phyloP scores from a whole-genome alignment of 2,797 vertebrate genomes.

The Brachyrhaphis roseni region DNA sequence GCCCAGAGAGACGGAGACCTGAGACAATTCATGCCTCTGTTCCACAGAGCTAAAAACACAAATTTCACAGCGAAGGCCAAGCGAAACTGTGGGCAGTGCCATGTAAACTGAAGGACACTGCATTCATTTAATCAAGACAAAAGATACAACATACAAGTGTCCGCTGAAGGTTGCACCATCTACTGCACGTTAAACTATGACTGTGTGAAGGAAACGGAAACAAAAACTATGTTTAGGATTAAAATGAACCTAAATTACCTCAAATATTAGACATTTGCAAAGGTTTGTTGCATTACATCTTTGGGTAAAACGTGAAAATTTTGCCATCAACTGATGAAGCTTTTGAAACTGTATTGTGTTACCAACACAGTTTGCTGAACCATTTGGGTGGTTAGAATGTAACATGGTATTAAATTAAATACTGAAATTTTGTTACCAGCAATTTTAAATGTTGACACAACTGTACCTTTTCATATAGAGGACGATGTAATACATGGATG shows the following conservation, averaged over 20 bases:
- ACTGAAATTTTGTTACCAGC: neutral
- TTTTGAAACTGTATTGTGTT: neutral
- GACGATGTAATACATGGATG: neutral
- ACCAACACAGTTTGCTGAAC: neutral
- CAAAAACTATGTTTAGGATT: neutral
- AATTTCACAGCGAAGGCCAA: slow-evolving; percentile 18
- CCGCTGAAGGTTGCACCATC: neutral
- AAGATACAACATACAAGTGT: neutral
- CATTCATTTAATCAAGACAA: slow-evolving; percentile 21
- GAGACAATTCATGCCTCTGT: slow-evolving; percentile 48
- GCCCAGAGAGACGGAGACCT: slow-evolving; percentile 60
- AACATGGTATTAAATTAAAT: neutral
- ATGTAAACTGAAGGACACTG: neutral
- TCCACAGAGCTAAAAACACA: slow-evolving; percentile 39
- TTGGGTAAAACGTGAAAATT: neutral
- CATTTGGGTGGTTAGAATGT: neutral
- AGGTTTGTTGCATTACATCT: neutral
- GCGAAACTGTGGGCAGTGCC: slow-evolving; percentile 20
- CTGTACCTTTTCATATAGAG: neutral
- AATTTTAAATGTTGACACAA: neutral
- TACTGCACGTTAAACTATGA: neutral
- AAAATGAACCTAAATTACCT: neutral
- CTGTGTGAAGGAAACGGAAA: neutral
- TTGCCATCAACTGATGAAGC: neutral
- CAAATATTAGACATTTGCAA: neutral